Base-by-base conservation (phyloP, 2,888 invertebrate species). In the Baccha elongata region DNA sequence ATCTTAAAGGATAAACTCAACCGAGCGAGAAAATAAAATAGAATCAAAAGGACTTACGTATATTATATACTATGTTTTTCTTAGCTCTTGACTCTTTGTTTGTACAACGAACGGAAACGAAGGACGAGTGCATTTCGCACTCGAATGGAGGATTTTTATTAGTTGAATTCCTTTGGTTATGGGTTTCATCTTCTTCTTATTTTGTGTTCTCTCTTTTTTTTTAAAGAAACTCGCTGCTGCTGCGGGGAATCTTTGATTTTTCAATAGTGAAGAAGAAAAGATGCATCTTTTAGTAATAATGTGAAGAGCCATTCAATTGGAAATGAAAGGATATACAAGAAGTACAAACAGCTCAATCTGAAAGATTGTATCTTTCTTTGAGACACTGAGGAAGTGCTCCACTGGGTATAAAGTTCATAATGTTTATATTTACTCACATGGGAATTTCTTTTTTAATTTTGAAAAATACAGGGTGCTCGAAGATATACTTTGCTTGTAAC, bases 71-170 rank as follows among this genome's bases (percentile, higher is more conserved):
- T 7, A 32, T 48, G 8, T 53, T 21, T 21, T 10, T 23, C 40
- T 40, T 10, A 40, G 13, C 29, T 58, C 58, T 58, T 58, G 58
- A 58, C 52, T 21, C 76, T 76, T 81, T 81, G 76, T 76, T 76
- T 81, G 71, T 50, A 52, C 26, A 60, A 60, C 60, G 60, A 60
- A 55, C 3, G 23, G 53, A 55, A 29, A 35, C 19, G 60, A 65
- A 37, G 68, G 26, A 37, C 42, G 69, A 83, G 72, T 83, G 83
- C 83, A 83, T 90, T 89, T 90, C 89, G 88, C 90, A 90, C 90
- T 89, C 89, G 90, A 89, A 88, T 89, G 90, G 86, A 87, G 89
- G 88, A 89, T 90, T 89, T 90, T 89, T 89, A 89, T 89, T 89
- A 89, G 90, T 89, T 88, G 88, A 89, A 90, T 89, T 89, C 89